Conservation (phyloP, 2,797 vertebrate genomes). For the Euthynnus affinis region DNA sequence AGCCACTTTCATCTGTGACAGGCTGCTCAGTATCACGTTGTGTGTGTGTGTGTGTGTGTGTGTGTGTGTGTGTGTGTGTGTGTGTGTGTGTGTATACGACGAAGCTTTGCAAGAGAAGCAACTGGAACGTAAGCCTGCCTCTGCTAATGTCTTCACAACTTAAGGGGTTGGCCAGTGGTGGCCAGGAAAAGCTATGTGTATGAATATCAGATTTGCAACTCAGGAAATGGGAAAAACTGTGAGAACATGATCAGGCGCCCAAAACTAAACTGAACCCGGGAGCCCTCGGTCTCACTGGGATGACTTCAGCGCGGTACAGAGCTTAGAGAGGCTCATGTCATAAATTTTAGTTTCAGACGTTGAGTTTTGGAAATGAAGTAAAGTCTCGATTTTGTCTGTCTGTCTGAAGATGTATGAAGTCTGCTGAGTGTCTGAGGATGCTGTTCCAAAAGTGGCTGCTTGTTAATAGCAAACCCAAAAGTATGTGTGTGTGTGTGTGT, state of each 20-base stretch:
- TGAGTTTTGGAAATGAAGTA: slow-evolving; percentile 41
- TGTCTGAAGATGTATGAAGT: slow-evolving; percentile 40
- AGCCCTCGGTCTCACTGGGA: slow-evolving; percentile 48
- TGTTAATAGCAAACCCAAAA: slow-evolving; percentile 31
- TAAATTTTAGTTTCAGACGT: slow-evolving; percentile 55
- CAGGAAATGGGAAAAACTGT: slow-evolving; percentile 66
- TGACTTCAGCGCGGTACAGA: slow-evolving; percentile 46
- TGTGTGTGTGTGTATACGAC: no score
- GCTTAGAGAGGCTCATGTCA: slow-evolving; percentile 22
- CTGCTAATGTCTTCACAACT: slow-evolving; percentile 73
- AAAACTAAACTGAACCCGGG: slow-evolving; percentile 56
- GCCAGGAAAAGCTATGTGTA: slow-evolving; percentile 57
- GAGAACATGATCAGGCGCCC: slow-evolving; percentile 63
- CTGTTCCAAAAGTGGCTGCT: slow-evolving; percentile 35
- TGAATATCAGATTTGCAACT: slow-evolving; percentile 70
- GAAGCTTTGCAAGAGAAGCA: slow-evolving; percentile 55
- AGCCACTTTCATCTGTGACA: not conserved
- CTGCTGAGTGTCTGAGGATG: slow-evolving; percentile 41
- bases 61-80: no score
- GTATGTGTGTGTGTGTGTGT: not conserved
- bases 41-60: no score
- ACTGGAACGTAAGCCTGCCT: slow-evolving; percentile 64
- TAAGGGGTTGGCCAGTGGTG: slow-evolving; percentile 43
- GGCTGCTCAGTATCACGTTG: slow-evolving; percentile 25
- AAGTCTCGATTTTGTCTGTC: slow-evolving; percentile 38